A percentile compares a stretch with the other conserved stretches of the same genome.
Evolutionary conservation across 1,140 invertebrate genomes (phyloP).

Genomic region (Drosophila nannoptera): DNA sequence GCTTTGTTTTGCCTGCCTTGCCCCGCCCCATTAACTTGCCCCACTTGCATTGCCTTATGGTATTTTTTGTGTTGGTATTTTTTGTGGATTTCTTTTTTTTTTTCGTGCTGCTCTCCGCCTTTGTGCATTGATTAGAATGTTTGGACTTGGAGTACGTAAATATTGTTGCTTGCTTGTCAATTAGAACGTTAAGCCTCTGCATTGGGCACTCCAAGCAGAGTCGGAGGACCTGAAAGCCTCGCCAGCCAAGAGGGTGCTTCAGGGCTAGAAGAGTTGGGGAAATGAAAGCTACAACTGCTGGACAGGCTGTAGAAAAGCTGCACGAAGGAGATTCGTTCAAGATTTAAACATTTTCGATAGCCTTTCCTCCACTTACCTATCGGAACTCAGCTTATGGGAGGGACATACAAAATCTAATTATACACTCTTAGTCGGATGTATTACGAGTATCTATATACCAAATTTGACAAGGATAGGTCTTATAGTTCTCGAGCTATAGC

Average conservation of each 20-base stretch:
- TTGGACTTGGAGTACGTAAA: slow-evolving; percentile 76
- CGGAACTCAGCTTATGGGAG: not conserved
- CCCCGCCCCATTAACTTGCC: not conserved
- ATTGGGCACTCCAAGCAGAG: slow-evolving; percentile 18
- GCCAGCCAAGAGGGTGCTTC: not conserved
- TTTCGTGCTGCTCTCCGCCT: slow-evolving; percentile 23
- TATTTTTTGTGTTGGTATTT: slow-evolving; percentile 15
- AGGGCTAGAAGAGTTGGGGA: not conserved
- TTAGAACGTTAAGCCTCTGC: slow-evolving; percentile 67
- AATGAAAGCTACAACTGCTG: too few species aligned
- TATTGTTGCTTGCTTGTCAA: slow-evolving; percentile 77
- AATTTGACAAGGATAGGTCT: not conserved
- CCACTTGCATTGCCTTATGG: slow-evolving; percentile 35
- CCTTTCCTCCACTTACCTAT: not conserved
- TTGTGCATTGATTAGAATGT: slow-evolving; percentile 77
- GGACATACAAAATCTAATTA: not conserved
- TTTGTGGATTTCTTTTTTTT: slow-evolving; percentile 15
- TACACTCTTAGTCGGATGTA: not conserved
- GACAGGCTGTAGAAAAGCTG: not conserved
- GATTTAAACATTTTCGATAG: too few species aligned
- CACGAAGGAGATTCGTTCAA: not conserved
- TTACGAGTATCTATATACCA: not conserved
- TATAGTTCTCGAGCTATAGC: not conserved
- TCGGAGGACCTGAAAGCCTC: slow-evolving; percentile 19
- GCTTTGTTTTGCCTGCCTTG: not conserved